Percentiles rank a stretch among this genome's conserved stretches.
phyloP scores from a whole-genome alignment of 2,113 vertebrate genomes.

The Cacatua alba region DNA sequence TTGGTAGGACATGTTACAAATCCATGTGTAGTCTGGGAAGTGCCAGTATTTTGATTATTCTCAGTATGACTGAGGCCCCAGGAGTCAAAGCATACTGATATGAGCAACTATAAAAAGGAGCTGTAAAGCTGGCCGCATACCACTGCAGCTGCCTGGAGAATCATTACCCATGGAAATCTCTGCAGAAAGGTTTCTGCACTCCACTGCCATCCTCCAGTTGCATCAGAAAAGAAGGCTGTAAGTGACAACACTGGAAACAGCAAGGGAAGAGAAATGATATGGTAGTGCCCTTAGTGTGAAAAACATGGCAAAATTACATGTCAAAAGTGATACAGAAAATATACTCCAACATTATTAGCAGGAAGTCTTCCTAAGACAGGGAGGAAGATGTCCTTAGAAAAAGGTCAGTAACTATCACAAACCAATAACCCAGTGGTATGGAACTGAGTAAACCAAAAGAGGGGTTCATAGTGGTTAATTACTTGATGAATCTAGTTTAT shows the following conservation, averaged over 20 bases:
- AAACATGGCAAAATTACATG: background rate
- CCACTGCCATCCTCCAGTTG: background rate
- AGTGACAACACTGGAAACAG: background rate
- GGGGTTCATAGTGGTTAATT: background rate
- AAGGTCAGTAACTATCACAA: background rate
- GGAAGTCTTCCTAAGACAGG: background rate
- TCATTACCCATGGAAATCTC: slow-evolving; percentile 30
- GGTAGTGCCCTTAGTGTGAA: background rate
- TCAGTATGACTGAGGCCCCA: background rate
- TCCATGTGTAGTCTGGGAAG: background rate
- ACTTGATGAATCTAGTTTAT: background rate
- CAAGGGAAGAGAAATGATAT: background rate
- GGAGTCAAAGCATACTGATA: slow-evolving; percentile 39
- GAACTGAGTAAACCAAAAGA: background rate
- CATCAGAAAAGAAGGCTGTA: background rate
- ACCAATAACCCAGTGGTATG: background rate
- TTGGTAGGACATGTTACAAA: background rate
- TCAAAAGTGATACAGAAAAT: background rate
- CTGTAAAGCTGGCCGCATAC: background rate
- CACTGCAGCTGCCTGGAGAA: slow-evolving; percentile 8
- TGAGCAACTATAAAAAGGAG: slow-evolving; percentile 38
- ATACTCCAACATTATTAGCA: background rate
- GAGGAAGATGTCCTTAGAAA: background rate
- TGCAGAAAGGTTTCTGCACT: slow-evolving; percentile 12
- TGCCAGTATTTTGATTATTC: slow-evolving; percentile 15